phyloP scores from a whole-genome alignment of 1,140 invertebrate genomes.

The Archegozetes longisetosus region DNA sequence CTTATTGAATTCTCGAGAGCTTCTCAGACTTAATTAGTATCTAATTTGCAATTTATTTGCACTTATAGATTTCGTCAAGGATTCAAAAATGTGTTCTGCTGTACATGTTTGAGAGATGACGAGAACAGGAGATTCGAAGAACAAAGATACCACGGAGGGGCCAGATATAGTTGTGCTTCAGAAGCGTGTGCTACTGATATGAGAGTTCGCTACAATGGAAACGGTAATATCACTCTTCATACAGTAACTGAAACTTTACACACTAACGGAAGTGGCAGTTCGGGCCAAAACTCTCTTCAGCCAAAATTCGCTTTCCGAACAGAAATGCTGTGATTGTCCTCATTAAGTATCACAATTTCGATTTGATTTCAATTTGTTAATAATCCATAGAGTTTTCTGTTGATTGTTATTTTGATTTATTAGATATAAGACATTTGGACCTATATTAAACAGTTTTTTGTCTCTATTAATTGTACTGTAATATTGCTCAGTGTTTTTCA shows the following conservation, averaged over 20 bases:
- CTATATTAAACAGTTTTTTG: background rate
- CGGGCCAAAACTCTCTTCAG: background rate
- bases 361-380: background rate
- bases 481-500: background rate
- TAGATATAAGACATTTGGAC: background rate
- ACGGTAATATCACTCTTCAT: conserved; percentile 15
- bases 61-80: conserved; percentile 60
- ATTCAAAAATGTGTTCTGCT: conserved; percentile 66
- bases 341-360: background rate
- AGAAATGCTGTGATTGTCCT: conserved; percentile 7
- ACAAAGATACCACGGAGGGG: conserved; percentile 16
- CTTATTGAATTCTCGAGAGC: no score
- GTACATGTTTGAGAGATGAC: conserved; percentile 16
- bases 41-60: no score
- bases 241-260: conserved; percentile 19
- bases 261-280: conserved; percentile 15
- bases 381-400: background rate
- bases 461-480: background rate
- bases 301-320: background rate
- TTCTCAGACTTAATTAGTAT: no score
- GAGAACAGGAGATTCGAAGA: conserved; percentile 14
- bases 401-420: background rate
- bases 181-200: conserved; percentile 21
- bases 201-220: conserved; percentile 22
- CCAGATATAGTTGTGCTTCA: conserved; percentile 22